Conservation (phyloP, 1,140 invertebrate species). For the Drosophila rufa region DNA sequence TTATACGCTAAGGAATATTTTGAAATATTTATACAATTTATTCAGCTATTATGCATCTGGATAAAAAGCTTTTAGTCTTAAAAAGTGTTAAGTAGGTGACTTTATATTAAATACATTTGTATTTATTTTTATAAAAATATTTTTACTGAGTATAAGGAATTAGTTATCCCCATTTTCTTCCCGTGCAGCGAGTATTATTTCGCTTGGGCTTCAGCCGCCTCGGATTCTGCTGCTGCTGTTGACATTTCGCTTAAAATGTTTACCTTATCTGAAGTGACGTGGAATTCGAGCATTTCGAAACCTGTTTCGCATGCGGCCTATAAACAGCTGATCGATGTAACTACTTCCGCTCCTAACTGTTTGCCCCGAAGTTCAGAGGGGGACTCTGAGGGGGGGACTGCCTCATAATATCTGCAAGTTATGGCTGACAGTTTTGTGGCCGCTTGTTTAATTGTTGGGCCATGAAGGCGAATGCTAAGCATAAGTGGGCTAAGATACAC, state of each 20-base stretch:
- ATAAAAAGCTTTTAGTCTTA: too few species aligned
- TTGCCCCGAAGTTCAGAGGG: neutral
- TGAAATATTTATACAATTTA: too few species aligned
- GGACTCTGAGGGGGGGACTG: neutral
- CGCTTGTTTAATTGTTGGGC: conserved; percentile 30
- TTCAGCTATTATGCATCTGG: too few species aligned
- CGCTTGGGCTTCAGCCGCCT: neutral
- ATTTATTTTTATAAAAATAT: neutral
- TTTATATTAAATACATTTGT: neutral
- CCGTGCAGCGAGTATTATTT: neutral
- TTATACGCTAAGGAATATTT: too few species aligned
- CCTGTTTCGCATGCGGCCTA: conserved; percentile 33
- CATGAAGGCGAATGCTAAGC: conserved; percentile 14
- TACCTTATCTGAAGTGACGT: neutral
- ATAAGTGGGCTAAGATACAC: neutral
- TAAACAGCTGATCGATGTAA: conserved; percentile 49
- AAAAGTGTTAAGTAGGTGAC: too few species aligned
- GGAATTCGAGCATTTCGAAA: conserved; percentile 20
- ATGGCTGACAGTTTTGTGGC: conserved; percentile 21
- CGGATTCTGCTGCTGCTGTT: conserved; percentile 1
- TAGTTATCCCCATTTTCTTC: neutral
- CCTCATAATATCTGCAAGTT: conserved; percentile 36
- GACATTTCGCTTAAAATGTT: conserved; percentile 20
- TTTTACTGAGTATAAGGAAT: too few species aligned
- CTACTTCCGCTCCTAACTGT: conserved; percentile 32